Evolutionary conservation across 2,888 invertebrate genomes (phyloP).

Genomic region (Altica lythri): DNA sequence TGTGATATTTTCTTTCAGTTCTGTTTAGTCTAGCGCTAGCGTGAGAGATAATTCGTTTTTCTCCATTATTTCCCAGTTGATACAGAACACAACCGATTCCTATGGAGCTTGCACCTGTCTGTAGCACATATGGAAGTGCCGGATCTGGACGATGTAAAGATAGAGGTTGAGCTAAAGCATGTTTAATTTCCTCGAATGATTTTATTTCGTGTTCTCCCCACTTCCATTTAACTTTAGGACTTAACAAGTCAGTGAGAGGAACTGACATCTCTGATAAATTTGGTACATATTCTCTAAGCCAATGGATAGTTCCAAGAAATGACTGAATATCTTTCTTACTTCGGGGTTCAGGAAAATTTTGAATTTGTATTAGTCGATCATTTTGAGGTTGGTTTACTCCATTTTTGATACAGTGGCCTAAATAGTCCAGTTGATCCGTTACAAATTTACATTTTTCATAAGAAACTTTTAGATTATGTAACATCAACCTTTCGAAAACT

Average conservation of each 20-base stretch:
- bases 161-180: constrained; percentile 26
- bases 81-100: constrained; percentile 40
- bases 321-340: constrained; percentile 1
- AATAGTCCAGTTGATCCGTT: constrained; percentile 5
- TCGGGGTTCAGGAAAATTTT: neutral
- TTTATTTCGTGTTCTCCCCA: constrained; percentile 28
- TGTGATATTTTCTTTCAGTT: constrained; percentile 34
- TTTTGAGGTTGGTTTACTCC: constrained; percentile 5
- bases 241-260: constrained; percentile 36
- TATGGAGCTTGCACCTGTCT: neutral
- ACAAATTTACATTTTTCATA: constrained; percentile 10
- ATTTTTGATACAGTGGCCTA: constrained; percentile 1
- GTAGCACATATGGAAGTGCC: constrained; percentile 5
- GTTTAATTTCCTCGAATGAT: constrained; percentile 30
- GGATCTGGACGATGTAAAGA: constrained; percentile 34
- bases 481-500: constrained; percentile 6
- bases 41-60: constrained; percentile 32
- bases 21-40: constrained; percentile 31
- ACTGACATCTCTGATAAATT: constrained; percentile 24
- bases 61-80: constrained; percentile 19
- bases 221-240: constrained; percentile 14
- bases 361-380: neutral
- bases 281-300: constrained; percentile 13
- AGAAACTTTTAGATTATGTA: constrained; percentile 3
- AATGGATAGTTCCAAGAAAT: constrained; percentile 9